Base-by-base conservation (phyloP, 1,140 invertebrate genomes). In the Wasmannia auropunctata region DNA sequence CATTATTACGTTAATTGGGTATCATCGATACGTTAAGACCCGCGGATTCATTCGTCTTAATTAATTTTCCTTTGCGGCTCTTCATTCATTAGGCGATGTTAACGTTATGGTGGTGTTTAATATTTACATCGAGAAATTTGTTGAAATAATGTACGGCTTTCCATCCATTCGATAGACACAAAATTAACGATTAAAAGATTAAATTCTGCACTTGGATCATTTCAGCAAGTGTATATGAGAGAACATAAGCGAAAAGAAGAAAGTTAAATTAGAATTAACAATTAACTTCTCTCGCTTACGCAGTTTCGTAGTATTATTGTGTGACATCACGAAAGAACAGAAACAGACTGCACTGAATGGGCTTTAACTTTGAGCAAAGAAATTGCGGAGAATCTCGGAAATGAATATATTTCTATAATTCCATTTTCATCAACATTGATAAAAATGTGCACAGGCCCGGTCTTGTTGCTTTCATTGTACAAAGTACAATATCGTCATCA, bases 111-210 rank as follows among this genome's bases (percentile, higher is more conserved):
- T 88, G 89, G 89, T 94, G 91, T 94, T 83, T 94, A 95, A 94
- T 95, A 95, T 95, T 94, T 95, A 95, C 94, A 95, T 94, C 93
- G 92, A 95, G 90, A 93, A 91, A n/a, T n/a, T 93, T 92, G 88
- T 90, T 74, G 87, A 89, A 92, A 80, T 92, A 93, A 93, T 92
- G 91, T 91, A 93, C 90, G 91, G 92, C 87, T 91, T 84, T 83
- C 65, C 87, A 84, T 89, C 58, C 89, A 91, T 93, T 89, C 90
- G 49, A 75, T 93, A 92, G 91, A 91, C 91, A 92, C 90, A 91
- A 91, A 86, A 91, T 49, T 49, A 63, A 89, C 43, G 58, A 86
- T 87, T 76, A 85, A 83, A 58, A 84, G 49, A 84, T 76, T 93
- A 93, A 93, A 65, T 69, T 74, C 69, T 56, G 67, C 84, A 76